Evolutionary conservation across 2,888 invertebrate species (phyloP).

Genomic region (Drosophila affinis): DNA sequence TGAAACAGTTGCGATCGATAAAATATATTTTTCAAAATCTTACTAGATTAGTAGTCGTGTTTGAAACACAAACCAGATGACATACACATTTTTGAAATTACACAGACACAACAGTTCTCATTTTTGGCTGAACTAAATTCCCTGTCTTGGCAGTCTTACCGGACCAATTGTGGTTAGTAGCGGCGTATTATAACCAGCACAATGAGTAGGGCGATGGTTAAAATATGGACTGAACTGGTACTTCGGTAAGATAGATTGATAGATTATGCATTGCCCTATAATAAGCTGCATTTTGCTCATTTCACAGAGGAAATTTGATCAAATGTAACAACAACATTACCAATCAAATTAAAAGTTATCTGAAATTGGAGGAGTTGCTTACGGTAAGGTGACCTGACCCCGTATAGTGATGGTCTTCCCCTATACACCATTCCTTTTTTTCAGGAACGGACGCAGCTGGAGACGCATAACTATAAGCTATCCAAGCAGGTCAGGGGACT

Average conservation of each 20-base stretch:
- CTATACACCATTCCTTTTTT: not conserved
- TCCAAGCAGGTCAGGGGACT: constrained; percentile 30
- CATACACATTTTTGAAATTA: too few species aligned
- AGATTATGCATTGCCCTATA: not conserved
- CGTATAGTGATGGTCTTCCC: not conserved
- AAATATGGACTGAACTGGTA: not conserved
- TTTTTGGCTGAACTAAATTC: too few species aligned
- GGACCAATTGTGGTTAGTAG: too few species aligned
- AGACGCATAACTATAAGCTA: constrained; percentile 6
- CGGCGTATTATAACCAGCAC: not conserved
- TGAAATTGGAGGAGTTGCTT: constrained; percentile 49
- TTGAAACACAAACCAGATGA: too few species aligned
- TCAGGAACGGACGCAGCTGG: constrained; percentile 47
- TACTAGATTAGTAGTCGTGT: too few species aligned
- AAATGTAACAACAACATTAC: not conserved
- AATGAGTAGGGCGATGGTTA: not conserved
- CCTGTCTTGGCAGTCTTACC: too few species aligned
- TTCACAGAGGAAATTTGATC: not conserved
- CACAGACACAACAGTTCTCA: too few species aligned
- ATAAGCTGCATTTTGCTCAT: not conserved
- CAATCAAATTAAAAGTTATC: constrained; percentile 2
- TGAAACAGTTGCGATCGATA: too few species aligned
- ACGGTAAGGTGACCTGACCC: constrained; percentile 17
- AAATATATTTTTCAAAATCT: too few species aligned
- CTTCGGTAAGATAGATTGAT: not conserved